Base-by-base conservation (phyloP, 2,888 invertebrate genomes). In the Thymelicus acteon region DNA sequence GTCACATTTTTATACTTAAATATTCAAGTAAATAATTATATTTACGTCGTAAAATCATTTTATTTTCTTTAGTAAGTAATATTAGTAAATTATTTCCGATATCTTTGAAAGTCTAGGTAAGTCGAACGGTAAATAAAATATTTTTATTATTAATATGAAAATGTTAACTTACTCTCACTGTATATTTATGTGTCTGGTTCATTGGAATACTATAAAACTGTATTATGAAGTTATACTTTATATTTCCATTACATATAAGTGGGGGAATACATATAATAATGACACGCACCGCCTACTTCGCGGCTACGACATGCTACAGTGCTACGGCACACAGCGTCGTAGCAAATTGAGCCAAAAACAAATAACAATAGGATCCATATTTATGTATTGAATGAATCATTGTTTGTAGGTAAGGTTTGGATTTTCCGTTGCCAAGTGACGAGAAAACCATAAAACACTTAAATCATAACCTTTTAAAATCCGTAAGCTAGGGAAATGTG, bases 271-370 rank as follows among this genome's bases (percentile, higher is more conserved):
- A 52, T 52, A 52, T 0, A 15, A 8, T 6, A 52, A 52, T 52
- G 37, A 60, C 57, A 61, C 60, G 54, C 49, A 12, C 60, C 67
- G 67, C 67, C 67, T 61, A 61, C 67, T 61, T 61, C 61, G 67
- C 44, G 31, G 31, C 61, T 68, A 68, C 66, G 54, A 65, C 44
- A 19, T 12, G 58, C 66, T 66, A 66, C 64, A 49, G 4, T 37
- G 12, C 37, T 49, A 44, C 37, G 61, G 7, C 6, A 44, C 12
- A 54, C 12, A 19, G 2, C 47, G 52, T 62, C 47, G 19, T 44
- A 47, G 61, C 48, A 68, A 62, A 62, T 44, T 68, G 44, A 62
- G 54, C 54, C 61, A 40, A 12, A 62, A 44, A 0, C 3, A 15
- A 52, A 52, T 12, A 15, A 8, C 13, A 40, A 19, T 52, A 67